phyloP scores from a whole-genome alignment of 2,888 invertebrate genomes.

The Coleophora deauratella region DNA sequence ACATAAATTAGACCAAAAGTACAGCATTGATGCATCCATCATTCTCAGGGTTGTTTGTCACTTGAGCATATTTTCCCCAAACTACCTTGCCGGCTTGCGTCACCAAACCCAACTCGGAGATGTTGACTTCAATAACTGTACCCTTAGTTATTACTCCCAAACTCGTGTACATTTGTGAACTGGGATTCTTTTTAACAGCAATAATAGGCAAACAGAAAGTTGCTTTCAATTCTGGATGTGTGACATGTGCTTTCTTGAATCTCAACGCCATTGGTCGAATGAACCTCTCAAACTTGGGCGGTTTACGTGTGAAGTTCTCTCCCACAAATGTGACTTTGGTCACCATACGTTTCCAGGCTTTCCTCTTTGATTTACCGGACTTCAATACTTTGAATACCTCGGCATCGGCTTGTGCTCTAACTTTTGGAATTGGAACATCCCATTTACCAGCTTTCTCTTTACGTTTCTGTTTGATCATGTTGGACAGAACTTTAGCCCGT shows the following conservation, averaged over 20 bases:
- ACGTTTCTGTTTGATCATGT: constrained; percentile 99
- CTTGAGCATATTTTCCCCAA: constrained; percentile 99
- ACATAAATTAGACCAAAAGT: constrained; percentile 84
- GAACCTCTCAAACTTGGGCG: constrained; percentile 98
- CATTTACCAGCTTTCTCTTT: constrained; percentile 99
- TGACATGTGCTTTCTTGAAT: constrained; percentile 98
- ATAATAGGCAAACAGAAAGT: constrained; percentile 98
- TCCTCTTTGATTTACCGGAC: constrained; percentile 93
- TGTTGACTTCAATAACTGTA: constrained; percentile 97
- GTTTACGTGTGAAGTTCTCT: constrained; percentile 98
- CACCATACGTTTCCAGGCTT: constrained; percentile 99
- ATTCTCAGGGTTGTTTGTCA: constrained; percentile 99
- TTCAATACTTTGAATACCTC: constrained; percentile 96
- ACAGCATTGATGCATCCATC: constrained; percentile 99
- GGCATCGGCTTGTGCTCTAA: constrained; percentile 95
- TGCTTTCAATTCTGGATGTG: constrained; percentile 98
- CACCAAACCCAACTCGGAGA: constrained; percentile 98
- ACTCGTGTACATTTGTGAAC: constrained; percentile 96
- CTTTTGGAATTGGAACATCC: constrained; percentile 99
- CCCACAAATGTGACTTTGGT: constrained; percentile 99
- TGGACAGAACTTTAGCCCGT: constrained; percentile 95
- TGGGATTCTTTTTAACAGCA: constrained; percentile 99
- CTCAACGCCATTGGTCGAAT: constrained; percentile 97
- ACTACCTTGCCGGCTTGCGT: constrained; percentile 99
- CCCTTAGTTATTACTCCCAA: constrained; percentile 99